phyloP scores from a whole-genome alignment of 2,888 invertebrate species.

The Capitulum mitella region DNA sequence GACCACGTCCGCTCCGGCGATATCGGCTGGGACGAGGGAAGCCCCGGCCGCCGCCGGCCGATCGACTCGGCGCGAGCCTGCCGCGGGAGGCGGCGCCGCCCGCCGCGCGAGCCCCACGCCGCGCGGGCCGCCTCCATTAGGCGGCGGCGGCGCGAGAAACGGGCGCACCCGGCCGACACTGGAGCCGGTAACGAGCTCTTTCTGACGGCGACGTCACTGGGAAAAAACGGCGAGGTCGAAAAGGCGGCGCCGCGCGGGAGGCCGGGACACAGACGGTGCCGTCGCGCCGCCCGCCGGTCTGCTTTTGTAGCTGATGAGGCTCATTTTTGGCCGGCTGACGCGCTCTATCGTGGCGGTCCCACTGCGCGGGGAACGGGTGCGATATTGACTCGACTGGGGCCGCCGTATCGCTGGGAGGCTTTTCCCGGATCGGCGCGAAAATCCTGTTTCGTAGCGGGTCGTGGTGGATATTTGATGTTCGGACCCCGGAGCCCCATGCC shows the following conservation, averaged over 20 bases:
- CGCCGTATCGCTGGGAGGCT: background rate
- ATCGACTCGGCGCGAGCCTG: too few relatives aligned
- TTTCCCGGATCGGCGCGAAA: too few relatives aligned
- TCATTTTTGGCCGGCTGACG: background rate
- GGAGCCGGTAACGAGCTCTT: background rate
- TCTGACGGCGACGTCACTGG: background rate
- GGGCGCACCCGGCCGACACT: background rate
- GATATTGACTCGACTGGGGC: background rate
- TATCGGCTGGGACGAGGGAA: too few relatives aligned
- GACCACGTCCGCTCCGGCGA: too few relatives aligned
- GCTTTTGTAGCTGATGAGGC: conserved; percentile 3
- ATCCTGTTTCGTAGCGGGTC: too few relatives aligned
- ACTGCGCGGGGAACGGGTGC: background rate
- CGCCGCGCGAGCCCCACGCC: background rate
- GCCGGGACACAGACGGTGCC: background rate
- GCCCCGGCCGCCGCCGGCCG: too few relatives aligned
- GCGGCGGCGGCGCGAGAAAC: background rate
- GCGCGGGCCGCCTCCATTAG: background rate
- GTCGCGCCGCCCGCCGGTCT: background rate
- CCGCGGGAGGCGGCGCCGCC: background rate
- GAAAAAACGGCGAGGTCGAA: background rate
- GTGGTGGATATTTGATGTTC: too few relatives aligned
- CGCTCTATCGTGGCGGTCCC: background rate
- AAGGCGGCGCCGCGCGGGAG: background rate
- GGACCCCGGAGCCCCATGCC: too few relatives aligned